phyloP scores from a whole-genome alignment of 1,140 invertebrate species.

The Brachionus rubens region DNA sequence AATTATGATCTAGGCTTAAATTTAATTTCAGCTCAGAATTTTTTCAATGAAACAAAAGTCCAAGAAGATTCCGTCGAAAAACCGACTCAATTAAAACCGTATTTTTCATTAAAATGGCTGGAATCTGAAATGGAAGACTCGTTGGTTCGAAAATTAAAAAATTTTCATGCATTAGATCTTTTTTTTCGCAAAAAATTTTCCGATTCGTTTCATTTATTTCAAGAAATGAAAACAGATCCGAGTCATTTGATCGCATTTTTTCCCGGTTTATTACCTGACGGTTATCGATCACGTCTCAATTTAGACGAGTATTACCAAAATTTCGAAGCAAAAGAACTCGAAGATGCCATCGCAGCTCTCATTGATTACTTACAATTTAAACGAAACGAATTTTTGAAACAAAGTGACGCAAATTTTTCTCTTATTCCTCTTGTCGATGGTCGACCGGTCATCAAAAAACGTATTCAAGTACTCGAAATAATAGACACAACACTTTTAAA shows the following conservation, averaged over 20 bases:
- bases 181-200: conserved; percentile 1
- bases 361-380: conserved; percentile 71
- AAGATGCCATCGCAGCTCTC: conserved; percentile 79
- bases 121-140: not conserved
- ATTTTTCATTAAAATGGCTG: not conserved
- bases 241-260: conserved; percentile 89
- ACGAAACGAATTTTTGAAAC: conserved; percentile 54
- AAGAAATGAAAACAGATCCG: conserved; percentile 67
- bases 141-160: conserved; percentile 1
- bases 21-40: not conserved
- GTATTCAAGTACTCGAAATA: conserved; percentile 75
- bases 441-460: conserved; percentile 60
- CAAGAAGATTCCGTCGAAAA: not conserved
- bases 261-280: conserved; percentile 77
- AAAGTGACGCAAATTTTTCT: conserved; percentile 50
- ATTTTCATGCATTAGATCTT: conserved; percentile 17
- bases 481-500: conserved; percentile 93
- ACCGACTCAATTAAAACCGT: not conserved
- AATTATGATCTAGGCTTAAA: conserved; percentile 27
- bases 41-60: not conserved
- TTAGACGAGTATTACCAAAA: conserved; percentile 66
- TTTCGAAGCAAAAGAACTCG: conserved; percentile 77
- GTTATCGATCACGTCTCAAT: conserved; percentile 63
- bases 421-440: conserved; percentile 62
- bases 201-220: conserved; percentile 34